phyloP scores from a whole-genome alignment of 2,797 vertebrate species.

The Morus bassanus region DNA sequence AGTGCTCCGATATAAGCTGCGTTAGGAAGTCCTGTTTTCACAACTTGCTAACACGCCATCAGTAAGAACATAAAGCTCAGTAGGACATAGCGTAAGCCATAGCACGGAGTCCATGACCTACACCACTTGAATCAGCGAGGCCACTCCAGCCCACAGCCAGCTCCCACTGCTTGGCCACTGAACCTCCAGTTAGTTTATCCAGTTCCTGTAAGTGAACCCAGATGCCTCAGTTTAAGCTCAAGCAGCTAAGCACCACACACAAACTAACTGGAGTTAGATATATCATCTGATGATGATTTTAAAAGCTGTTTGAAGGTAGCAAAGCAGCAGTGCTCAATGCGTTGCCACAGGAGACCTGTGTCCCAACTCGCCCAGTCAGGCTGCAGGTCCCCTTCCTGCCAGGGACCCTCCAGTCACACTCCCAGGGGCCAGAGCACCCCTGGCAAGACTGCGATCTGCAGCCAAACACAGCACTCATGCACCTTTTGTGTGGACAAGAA shows the following conservation, averaged over 20 bases:
- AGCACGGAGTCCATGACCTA: background rate
- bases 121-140: background rate
- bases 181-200: background rate
- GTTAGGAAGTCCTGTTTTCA: background rate
- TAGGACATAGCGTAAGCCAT: background rate
- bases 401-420: background rate
- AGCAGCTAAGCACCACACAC: background rate
- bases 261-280: background rate
- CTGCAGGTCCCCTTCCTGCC: background rate
- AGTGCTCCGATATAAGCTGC: background rate
- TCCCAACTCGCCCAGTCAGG: background rate
- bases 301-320: background rate
- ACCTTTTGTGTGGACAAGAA: rapidly evolving
- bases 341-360: background rate
- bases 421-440: rapidly evolving
- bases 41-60: background rate
- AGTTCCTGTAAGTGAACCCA: rapidly evolving
- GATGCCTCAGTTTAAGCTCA: background rate
- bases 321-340: background rate
- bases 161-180: background rate
- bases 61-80: background rate
- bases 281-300: rapidly evolving
- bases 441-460: rapidly evolving
- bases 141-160: background rate
- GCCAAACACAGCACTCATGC: background rate